phyloP scores from a whole-genome alignment of 2,113 vertebrate species.

The Cervus canadensis region DNA sequence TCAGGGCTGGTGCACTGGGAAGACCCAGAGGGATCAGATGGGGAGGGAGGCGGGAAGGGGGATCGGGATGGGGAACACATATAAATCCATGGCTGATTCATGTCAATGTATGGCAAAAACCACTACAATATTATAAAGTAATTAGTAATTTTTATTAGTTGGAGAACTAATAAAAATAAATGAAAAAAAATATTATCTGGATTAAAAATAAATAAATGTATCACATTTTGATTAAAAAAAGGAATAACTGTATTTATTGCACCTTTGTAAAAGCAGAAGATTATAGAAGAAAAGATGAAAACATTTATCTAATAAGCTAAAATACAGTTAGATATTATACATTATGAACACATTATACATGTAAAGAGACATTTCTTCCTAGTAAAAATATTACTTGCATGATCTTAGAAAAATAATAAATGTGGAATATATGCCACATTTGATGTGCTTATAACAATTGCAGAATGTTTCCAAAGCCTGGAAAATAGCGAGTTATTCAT shows the following conservation, averaged over 20 bases:
- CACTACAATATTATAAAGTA: too few species aligned
- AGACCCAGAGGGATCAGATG: too few species aligned
- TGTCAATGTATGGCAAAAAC: too few species aligned
- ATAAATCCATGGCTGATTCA: too few species aligned
- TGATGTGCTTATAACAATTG: background rate
- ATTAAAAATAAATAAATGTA: too few species aligned
- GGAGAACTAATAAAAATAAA: too few species aligned
- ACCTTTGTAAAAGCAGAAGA: background rate
- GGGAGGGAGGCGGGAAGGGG: too few species aligned
- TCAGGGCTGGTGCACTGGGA: too few species aligned
- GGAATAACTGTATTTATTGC: background rate
- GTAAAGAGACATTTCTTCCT: background rate
- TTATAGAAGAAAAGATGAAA: background rate
- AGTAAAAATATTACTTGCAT: background rate
- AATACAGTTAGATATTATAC: background rate
- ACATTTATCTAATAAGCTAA: background rate
- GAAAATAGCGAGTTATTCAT: background rate
- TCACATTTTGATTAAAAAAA: too few species aligned
- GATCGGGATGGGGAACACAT: too few species aligned
- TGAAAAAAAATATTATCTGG: too few species aligned
- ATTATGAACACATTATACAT: background rate
- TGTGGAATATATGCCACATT: background rate
- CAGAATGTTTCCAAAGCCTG: background rate
- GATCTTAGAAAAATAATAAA: background rate
- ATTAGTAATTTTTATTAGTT: too few species aligned